These are phyloP conservation scores for Bemisia tabaci DNA, from an alignment of 1,140 invertebrate species.

Conservation along the genomic window DNA sequence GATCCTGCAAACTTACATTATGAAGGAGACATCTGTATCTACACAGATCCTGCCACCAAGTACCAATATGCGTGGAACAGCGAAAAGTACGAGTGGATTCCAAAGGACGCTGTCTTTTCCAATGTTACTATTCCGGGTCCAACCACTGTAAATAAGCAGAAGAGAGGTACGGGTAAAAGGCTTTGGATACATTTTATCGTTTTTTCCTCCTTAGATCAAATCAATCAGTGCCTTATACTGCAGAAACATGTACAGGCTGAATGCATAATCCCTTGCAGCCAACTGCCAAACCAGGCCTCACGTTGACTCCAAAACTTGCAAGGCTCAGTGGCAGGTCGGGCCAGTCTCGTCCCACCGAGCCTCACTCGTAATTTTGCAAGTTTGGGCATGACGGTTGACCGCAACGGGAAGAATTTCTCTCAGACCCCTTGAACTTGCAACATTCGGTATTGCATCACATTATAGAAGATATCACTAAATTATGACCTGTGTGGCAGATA, in stretches of 20 bases:
- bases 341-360: too few relatives aligned
- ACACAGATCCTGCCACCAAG: conserved; percentile 52
- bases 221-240: conserved; percentile 29
- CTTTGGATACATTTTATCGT: neutral
- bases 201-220: conserved; percentile 19
- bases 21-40: conserved; percentile 51
- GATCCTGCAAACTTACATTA: conserved; percentile 39
- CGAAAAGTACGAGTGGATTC: conserved; percentile 41
- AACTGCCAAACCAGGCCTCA: too few relatives aligned
- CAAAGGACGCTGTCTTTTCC: conserved; percentile 30
- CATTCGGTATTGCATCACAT: too few relatives aligned
- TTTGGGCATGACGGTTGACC: too few relatives aligned
- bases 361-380: too few relatives aligned
- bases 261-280: too few relatives aligned
- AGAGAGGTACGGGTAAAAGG: conserved; percentile 7
- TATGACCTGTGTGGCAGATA: too few relatives aligned
- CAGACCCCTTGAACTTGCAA: too few relatives aligned
- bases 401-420: too few relatives aligned
- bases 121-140: conserved; percentile 38
- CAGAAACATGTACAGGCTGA: conserved; percentile 47
- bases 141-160: conserved; percentile 32
- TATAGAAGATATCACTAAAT: too few relatives aligned
- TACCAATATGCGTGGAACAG: conserved; percentile 52
- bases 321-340: too few relatives aligned
- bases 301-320: too few relatives aligned